Evolutionary conservation across 1,140 invertebrate species (phyloP).

Genomic region (Megalopta genalis): DNA sequence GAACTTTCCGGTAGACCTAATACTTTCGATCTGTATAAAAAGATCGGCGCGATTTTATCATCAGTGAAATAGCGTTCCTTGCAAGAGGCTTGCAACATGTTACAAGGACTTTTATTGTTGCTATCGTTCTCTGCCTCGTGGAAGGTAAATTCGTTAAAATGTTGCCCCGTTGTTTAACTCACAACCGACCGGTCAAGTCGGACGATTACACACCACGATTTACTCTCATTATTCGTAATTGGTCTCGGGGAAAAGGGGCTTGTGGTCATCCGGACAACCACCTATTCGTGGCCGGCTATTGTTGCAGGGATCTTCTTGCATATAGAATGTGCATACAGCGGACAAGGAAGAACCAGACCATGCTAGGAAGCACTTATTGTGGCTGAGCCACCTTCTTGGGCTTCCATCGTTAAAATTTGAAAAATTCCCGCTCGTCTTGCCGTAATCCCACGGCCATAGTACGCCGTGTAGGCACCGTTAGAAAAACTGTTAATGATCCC

Average conservation of each 20-base stretch:
- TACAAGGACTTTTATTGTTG: no score
- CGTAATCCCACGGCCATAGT: neutral
- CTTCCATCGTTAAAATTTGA: slow-evolving; percentile 31
- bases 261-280: neutral
- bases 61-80: no score
- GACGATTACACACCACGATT: slow-evolving; percentile 49
- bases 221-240: slow-evolving; percentile 65
- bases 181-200: neutral
- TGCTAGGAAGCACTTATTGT: slow-evolving; percentile 20
- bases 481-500: slow-evolving; percentile 40
- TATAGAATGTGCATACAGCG: neutral
- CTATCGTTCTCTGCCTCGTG: no score
- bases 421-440: slow-evolving; percentile 10
- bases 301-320: slow-evolving; percentile 25
- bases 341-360: slow-evolving; percentile 11
- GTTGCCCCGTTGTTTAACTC: neutral
- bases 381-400: slow-evolving; percentile 11
- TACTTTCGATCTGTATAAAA: no score
- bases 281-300: slow-evolving; percentile 25
- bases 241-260: slow-evolving; percentile 16
- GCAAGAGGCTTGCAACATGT: no score
- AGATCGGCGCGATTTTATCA: no score
- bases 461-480: slow-evolving; percentile 11
- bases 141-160: no score
- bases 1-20: no score